Evolutionary conservation across 2,797 vertebrate genomes (phyloP).

Genomic region (Acanthurus tractus): DNA sequence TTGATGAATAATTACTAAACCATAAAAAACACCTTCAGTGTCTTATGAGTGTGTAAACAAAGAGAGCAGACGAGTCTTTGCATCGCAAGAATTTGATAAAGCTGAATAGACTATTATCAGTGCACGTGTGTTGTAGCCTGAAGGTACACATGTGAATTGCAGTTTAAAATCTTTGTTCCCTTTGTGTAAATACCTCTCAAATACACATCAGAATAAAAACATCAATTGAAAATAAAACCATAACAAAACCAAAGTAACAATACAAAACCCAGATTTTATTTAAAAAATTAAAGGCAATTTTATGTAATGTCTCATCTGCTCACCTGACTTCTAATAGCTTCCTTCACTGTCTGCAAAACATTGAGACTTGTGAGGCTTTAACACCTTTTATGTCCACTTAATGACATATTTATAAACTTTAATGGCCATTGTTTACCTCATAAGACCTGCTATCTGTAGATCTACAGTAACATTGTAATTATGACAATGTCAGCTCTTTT

Average conservation of each 20-base stretch:
- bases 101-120: neutral
- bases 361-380: conserved; percentile 22
- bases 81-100: neutral
- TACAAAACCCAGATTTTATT: neutral
- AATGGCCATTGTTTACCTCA: conserved; percentile 45
- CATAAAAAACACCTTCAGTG: neutral
- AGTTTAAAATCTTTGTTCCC: neutral
- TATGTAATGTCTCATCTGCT: conserved; percentile 18
- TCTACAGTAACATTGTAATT: conserved; percentile 46
- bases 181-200: neutral
- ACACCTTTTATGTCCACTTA: conserved; percentile 55
- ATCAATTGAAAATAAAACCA: neutral
- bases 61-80: neutral
- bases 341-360: conserved; percentile 40
- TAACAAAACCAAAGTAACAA: neutral
- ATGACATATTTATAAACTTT: conserved; percentile 50
- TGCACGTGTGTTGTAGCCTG: neutral
- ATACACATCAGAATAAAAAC: neutral
- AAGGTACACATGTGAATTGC: neutral
- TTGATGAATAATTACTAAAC: conserved; percentile 16
- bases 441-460: conserved; percentile 26
- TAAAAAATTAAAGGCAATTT: conserved; percentile 4
- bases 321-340: conserved; percentile 32
- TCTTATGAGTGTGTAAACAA: neutral
- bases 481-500: conserved; percentile 48